A percentile compares a stretch with the other conserved stretches of the same genome.
Conservation (phyloP, 2,113 vertebrate species). For the Cervus canadensis region DNA sequence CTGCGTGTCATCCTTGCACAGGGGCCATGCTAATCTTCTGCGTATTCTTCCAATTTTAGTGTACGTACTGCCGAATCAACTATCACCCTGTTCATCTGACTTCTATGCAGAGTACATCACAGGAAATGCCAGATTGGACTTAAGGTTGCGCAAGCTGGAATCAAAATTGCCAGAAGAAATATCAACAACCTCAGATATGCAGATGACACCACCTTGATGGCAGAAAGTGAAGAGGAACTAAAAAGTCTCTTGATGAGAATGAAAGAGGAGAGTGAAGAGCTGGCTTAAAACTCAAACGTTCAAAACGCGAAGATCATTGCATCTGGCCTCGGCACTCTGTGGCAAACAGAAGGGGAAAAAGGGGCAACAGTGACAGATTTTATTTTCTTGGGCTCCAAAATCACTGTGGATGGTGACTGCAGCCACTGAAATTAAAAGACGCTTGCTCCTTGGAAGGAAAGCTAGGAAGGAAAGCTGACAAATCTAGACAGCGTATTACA, state of each 20-base stretch:
- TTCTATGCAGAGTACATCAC: neutral
- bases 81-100: neutral
- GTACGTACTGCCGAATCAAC: neutral
- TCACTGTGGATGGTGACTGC: neutral
- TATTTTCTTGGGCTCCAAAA: neutral
- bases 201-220: neutral
- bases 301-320: neutral
- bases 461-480: neutral
- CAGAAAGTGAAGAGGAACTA: neutral
- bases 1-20: neutral
- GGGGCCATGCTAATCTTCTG: neutral
- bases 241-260: neutral
- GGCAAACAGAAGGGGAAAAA: neutral
- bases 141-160: neutral
- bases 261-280: neutral
- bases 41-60: neutral
- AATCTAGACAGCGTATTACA: neutral
- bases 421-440: neutral
- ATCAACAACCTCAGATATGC: neutral
- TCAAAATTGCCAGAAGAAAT: neutral
- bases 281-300: neutral
- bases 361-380: neutral
- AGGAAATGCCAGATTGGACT: neutral
- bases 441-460: neutral
- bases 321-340: neutral